phyloP scores from a whole-genome alignment of 2,888 invertebrate genomes.

The Dolomedes plantarius region DNA sequence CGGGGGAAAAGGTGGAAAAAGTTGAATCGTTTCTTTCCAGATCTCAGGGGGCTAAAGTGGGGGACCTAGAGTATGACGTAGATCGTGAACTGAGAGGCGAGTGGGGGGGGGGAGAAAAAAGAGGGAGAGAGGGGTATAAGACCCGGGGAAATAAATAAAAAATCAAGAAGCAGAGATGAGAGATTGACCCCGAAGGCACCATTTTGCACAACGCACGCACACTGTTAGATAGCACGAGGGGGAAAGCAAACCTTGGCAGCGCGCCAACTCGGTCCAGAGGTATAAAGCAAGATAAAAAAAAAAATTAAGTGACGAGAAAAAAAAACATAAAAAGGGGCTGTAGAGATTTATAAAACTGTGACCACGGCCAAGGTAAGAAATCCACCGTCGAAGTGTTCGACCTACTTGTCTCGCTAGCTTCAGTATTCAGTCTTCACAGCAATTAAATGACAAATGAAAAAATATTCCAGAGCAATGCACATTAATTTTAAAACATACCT shows the following conservation, averaged over 20 bases:
- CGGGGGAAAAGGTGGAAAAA: too few species aligned
- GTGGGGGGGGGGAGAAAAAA: neutral
- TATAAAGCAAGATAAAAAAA: conserved; percentile 14
- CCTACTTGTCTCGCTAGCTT: too few species aligned
- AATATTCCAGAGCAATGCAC: too few species aligned
- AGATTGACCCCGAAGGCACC: conserved; percentile 63
- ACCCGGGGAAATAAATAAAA: conserved; percentile 32
- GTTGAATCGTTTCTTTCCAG: neutral
- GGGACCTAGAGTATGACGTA: conserved; percentile 4
- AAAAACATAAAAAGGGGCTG: neutral
- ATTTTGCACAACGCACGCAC: conserved; percentile 47
- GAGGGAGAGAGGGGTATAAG: conserved; percentile 1
- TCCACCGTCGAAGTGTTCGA: too few species aligned
- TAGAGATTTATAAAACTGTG: neutral
- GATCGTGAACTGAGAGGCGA: neutral
- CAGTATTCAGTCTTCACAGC: too few species aligned
- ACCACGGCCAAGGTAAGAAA: neutral
- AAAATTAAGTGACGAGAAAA: conserved; percentile 1
- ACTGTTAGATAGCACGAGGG: conserved; percentile 9
- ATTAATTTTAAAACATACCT: too few species aligned
- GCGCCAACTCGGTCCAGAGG: conserved; percentile 44
- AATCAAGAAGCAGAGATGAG: conserved; percentile 41
- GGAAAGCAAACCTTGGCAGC: conserved; percentile 28
- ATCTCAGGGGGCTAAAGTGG: neutral
- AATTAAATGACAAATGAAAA: too few species aligned